phyloP scores from a whole-genome alignment of 2,888 invertebrate species.

The Philereme vetulata region DNA sequence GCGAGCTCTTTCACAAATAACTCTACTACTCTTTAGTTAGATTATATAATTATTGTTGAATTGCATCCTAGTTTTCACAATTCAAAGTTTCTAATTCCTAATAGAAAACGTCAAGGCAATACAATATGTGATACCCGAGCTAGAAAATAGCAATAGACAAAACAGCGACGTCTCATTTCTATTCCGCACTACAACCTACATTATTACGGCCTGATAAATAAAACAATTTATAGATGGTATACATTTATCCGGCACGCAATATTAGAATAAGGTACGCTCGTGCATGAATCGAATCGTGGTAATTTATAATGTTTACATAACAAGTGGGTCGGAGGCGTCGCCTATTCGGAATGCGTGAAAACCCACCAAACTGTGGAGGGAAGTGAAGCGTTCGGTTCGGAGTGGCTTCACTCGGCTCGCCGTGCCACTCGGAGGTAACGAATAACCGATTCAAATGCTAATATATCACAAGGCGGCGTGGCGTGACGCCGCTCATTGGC shows the following conservation, averaged over 20 bases:
- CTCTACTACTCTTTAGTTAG: no score
- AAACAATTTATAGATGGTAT: slow-evolving; percentile 61
- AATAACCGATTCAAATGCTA: slow-evolving; percentile 82
- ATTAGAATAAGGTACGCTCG: slow-evolving; percentile 40
- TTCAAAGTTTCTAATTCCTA: slow-evolving; percentile 23
- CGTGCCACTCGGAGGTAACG: slow-evolving; percentile 46
- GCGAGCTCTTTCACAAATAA: no score
- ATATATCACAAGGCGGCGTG: slow-evolving; percentile 80
- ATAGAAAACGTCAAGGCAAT: slow-evolving; percentile 29
- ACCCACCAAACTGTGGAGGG: slow-evolving; percentile 56
- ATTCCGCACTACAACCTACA: slow-evolving; percentile 51
- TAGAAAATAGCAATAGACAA: slow-evolving; percentile 43
- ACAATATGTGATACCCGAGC: slow-evolving; percentile 27
- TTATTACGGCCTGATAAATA: slow-evolving; percentile 57
- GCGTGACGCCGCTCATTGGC: slow-evolving; percentile 77
- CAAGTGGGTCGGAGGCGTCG: slow-evolving; percentile 53
- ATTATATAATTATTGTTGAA: slow-evolving; percentile 13
- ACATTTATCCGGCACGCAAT: slow-evolving; percentile 49
- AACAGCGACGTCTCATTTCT: slow-evolving; percentile 53
- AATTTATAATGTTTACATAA: slow-evolving; percentile 71
- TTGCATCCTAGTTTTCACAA: slow-evolving; percentile 15
- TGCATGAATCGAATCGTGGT: slow-evolving; percentile 55
- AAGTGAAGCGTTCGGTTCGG: slow-evolving; percentile 36
- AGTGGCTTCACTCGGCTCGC: slow-evolving; percentile 46
- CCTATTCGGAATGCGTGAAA: slow-evolving; percentile 66